phyloP scores from a whole-genome alignment of 2,888 invertebrate genomes.

The Zeuzera pyrina region DNA sequence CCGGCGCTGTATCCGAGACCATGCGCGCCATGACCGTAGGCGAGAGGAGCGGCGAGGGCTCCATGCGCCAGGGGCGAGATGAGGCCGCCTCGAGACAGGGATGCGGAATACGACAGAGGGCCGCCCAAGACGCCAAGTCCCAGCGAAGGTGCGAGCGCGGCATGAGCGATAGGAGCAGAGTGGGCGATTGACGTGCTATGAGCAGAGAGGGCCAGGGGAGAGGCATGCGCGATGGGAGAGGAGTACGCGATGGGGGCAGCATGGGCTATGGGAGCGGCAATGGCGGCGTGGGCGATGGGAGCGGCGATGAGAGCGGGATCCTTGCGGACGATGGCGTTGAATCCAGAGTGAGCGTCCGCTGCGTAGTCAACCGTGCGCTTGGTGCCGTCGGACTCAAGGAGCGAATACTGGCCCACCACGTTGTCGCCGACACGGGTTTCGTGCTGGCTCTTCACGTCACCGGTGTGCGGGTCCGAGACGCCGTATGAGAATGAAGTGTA shows the following conservation, averaged over 20 bases:
- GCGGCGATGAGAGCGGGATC: conserved; percentile 13
- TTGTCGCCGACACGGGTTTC: conserved; percentile 65
- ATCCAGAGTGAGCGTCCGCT: conserved; percentile 18
- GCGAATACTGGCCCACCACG: conserved; percentile 34
- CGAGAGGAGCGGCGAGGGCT: conserved; percentile 12
- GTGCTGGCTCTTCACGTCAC: conserved; percentile 34
- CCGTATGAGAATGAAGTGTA: conserved; percentile 17
- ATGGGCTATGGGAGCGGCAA: conserved; percentile 19
- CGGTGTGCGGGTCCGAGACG: conserved; percentile 18
- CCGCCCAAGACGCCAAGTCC: conserved; percentile 6
- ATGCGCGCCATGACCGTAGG: conserved; percentile 11
- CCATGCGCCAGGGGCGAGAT: conserved; percentile 11
- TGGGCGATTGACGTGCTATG: conserved; percentile 10
- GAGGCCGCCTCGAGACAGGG: conserved; percentile 8
- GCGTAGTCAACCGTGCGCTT: conserved; percentile 59
- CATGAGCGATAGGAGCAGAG: conserved; percentile 11
- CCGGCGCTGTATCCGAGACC: conserved; percentile 7
- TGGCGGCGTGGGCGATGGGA: conserved; percentile 14
- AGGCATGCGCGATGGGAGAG: conserved; percentile 14
- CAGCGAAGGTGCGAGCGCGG: conserved; percentile 9
- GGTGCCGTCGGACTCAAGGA: conserved; percentile 62
- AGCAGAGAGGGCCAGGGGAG: conserved; percentile 14
- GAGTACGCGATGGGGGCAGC: conserved; percentile 18
- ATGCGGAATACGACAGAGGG: conserved; percentile 11
- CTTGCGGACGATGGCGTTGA: conserved; percentile 19